Evolutionary conservation across 2,113 vertebrate species (phyloP), one percentile per base, ranked within the genome.

Genomic region (Danio rerio): DNA sequence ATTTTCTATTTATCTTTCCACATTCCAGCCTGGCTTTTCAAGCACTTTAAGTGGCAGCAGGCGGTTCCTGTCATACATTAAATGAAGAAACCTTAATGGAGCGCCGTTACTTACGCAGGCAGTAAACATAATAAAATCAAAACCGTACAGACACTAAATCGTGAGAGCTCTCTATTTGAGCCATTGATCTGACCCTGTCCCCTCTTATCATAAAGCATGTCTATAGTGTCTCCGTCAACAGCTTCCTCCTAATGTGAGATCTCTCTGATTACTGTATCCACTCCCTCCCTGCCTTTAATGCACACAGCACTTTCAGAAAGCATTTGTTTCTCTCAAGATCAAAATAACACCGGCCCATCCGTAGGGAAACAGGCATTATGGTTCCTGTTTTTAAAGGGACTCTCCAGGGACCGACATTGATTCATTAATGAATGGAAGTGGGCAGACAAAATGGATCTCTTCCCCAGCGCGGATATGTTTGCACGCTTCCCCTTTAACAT

Each of bases 351-450:
- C 81, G 83, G 45, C 81, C 87, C 89, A 86, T 87, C 86, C 56
- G 42, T 83, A 68, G 82, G 83, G 61, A 80, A 83, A 82, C 47
- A 85, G 74, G 65, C 84, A 87, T 84, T 80, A 81, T 73, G 71
- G 62, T 42, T 78, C 11, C 68, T 82, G 59, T 63, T 47, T 80
- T 89, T 81, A 80, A 88, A 89, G 88, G 84, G 68, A 21, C 83
- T 90, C 92, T 90, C 88, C 66, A 10, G 89, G 89, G 93, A 91
- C 86, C 63, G 49, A 70, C 92, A 93, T 92, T 91, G 92, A 93
- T 94, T 93, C 89, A 86, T 91, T 92, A 93, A 94, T 93, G 91
- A 94, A 93, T 91, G 90, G 87, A 90, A 89, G 88, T 70, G 45
- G 87, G 87, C 88, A 80, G 87, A 92, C 89, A 91, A 92, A 92